Percentiles rank a stretch among this genome's conserved stretches.
Conservation (phyloP, 2,113 vertebrate species). For the Okapia johnstoni region DNA sequence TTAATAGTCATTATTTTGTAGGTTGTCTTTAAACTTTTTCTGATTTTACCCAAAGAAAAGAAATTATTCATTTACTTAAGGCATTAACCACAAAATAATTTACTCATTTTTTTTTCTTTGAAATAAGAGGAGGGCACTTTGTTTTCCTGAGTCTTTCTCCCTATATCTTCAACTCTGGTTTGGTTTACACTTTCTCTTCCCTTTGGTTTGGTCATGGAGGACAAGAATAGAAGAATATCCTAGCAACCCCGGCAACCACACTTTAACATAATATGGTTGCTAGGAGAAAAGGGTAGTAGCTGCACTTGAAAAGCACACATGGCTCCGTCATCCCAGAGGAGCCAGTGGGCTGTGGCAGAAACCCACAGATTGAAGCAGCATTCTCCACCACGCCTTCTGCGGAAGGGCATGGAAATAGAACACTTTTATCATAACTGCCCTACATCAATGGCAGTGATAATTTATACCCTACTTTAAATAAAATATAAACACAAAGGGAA, state of each 20-base stretch:
- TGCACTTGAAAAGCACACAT: not conserved
- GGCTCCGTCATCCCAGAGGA: not conserved
- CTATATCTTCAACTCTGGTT: not conserved
- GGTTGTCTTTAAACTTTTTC: not conserved
- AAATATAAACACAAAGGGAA: not conserved
- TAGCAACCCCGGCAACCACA: conserved; percentile 57
- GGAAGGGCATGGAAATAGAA: not conserved
- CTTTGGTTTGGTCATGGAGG: conserved; percentile 1
- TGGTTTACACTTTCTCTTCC: not conserved
- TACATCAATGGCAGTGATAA: not conserved
- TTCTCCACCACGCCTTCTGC: not conserved
- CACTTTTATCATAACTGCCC: not conserved
- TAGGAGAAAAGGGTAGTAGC: conserved; percentile 44
- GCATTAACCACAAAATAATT: not conserved
- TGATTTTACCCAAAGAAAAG: not conserved
- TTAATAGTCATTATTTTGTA: not conserved
- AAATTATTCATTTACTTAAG: not conserved
- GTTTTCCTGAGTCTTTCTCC: not conserved
- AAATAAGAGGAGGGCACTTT: not conserved
- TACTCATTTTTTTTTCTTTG: not conserved
- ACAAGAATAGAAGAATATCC: conserved; percentile 63
- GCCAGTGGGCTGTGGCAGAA: not conserved
- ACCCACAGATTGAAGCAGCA: not conserved
- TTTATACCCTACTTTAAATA: not conserved
- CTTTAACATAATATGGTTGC: conserved; percentile 62